These are phyloP conservation scores for Pseudorectes ferrugineus DNA, from an alignment of 2,113 vertebrate genomes.

Conservation along the genomic window DNA sequence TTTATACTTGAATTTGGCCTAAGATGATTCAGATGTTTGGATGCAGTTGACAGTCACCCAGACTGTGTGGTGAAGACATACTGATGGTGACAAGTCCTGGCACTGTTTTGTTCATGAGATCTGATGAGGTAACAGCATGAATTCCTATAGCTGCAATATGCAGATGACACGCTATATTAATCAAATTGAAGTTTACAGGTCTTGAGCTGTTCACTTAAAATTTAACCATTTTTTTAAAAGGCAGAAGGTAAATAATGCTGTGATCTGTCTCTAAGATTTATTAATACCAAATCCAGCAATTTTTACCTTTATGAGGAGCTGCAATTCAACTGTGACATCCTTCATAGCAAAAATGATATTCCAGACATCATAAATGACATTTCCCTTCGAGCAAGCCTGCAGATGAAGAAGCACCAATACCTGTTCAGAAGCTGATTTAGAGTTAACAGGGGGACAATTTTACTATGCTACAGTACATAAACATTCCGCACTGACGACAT, in stretches of 20 bases:
- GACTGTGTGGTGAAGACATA: neutral
- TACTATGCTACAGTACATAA: neutral
- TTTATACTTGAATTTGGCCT: neutral
- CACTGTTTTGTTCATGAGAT: neutral
- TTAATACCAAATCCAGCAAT: neutral
- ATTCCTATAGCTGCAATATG: neutral
- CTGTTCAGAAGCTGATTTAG: slow-evolving; percentile 39
- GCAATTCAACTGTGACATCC: neutral
- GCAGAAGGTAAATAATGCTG: neutral
- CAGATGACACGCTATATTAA: neutral
- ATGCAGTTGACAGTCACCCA: neutral
- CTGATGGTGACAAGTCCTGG: neutral
- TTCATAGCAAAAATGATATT: neutral
- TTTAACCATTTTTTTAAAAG: neutral
- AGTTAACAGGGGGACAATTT: slow-evolving; percentile 23
- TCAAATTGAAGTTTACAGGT: neutral
- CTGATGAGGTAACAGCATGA: neutral
- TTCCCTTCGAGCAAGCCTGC: neutral
- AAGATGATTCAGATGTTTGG: neutral
- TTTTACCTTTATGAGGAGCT: neutral
- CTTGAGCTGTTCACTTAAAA: neutral
- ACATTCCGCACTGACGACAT: neutral
- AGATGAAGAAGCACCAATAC: neutral
- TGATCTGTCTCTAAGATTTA: neutral
- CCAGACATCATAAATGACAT: neutral